phyloP scores from a whole-genome alignment of 2,797 vertebrate species.

The Gymnothorax reevesii region DNA sequence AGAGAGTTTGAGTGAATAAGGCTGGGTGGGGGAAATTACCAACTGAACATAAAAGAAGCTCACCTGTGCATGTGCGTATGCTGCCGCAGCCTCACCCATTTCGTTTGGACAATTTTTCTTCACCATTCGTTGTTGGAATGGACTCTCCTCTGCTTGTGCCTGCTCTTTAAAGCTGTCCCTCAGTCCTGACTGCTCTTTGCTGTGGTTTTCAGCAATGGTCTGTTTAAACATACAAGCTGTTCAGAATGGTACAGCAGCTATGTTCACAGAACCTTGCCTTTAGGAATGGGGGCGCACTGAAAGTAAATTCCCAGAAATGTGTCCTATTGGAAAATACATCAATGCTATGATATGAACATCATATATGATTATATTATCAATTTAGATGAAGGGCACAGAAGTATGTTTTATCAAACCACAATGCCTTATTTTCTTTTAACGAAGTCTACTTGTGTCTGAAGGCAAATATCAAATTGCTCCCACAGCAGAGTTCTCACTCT shows the following conservation, averaged over 20 bases:
- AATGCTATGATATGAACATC: neutral
- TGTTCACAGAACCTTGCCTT: neutral
- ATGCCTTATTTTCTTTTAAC: neutral
- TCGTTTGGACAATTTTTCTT: conserved; percentile 53
- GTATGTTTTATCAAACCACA: neutral
- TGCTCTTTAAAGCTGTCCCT: conserved; percentile 54
- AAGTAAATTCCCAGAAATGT: neutral
- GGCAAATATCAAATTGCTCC: neutral
- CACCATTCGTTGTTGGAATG: conserved; percentile 53
- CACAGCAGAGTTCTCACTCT: neutral
- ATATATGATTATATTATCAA: neutral
- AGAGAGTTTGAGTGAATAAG: neutral
- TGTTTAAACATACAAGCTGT: conserved; percentile 50
- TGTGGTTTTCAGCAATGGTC: conserved; percentile 75
- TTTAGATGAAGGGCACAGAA: neutral
- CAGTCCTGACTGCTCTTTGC: conserved; percentile 55
- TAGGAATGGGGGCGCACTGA: neutral
- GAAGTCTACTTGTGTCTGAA: neutral
- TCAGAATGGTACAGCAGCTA: neutral
- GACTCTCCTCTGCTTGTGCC: conserved; percentile 52
- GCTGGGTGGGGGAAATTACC: neutral
- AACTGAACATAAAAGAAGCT: neutral
- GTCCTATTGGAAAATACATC: neutral
- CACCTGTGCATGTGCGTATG: conserved; percentile 75
- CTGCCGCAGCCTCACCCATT: conserved; percentile 74